Evolutionary conservation across 2,797 vertebrate genomes (phyloP).

Genomic region (Iguana delicatissima): DNA sequence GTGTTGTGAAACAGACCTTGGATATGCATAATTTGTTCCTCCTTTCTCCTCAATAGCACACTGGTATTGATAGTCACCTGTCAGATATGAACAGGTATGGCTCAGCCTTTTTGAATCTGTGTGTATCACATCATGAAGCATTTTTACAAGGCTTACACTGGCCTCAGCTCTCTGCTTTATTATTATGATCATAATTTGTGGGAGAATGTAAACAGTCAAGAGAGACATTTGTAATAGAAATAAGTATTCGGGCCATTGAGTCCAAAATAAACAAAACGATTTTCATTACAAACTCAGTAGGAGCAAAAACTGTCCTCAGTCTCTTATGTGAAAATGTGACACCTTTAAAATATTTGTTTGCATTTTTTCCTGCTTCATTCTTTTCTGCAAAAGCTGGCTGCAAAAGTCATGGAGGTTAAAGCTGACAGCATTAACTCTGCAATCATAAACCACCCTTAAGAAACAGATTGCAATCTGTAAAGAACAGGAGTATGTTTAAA

Average conservation of each 20-base stretch:
- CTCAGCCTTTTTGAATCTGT: neutral
- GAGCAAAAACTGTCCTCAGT: neutral
- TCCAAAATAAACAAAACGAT: neutral
- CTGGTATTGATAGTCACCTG: too few relatives aligned
- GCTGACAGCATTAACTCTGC: neutral
- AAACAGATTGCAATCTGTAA: neutral
- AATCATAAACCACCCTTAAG: too few relatives aligned
- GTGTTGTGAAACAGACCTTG: neutral
- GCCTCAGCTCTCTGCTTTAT: neutral
- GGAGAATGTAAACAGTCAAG: neutral
- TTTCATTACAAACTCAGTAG: neutral
- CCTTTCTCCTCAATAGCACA: neutral
- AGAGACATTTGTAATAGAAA: constrained; percentile 9
- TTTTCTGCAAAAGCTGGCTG: neutral
- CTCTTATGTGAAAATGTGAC: neutral
- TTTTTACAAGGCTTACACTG: neutral
- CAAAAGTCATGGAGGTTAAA: neutral
- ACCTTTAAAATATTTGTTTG: neutral
- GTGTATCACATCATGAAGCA: neutral
- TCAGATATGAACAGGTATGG: neutral
- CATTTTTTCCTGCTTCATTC: neutral
- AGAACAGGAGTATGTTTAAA: neutral
- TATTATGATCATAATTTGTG: neutral
- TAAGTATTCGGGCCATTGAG: neutral
- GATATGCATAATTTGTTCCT: neutral